Conservation (phyloP, 2,888 invertebrate species). For the Platycheirus rosarum region DNA sequence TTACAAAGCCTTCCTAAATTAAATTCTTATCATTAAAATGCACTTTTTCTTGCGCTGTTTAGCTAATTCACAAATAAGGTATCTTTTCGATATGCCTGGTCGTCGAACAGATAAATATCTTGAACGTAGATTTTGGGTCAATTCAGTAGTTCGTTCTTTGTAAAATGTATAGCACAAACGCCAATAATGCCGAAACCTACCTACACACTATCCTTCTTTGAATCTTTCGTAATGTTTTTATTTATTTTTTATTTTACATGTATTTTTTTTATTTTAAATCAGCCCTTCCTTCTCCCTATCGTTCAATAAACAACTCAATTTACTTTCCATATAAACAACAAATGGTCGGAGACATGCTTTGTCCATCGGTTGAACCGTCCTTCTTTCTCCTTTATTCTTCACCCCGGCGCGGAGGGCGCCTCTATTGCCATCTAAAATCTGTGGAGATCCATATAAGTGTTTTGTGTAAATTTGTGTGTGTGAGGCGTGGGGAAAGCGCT, state of each 20-base stretch:
- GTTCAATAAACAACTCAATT: constrained; percentile 67
- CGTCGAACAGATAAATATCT: constrained; percentile 58
- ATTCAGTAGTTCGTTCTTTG: constrained; percentile 53
- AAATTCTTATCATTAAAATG: too few species aligned
- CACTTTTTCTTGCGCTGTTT: constrained; percentile 33
- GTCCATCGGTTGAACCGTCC: constrained; percentile 23
- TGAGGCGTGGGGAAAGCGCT: constrained; percentile 22
- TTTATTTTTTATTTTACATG: too few species aligned
- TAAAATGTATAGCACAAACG: background rate
- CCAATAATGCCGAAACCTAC: constrained; percentile 2
- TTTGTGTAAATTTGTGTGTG: background rate
- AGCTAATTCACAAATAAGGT: constrained; percentile 36
- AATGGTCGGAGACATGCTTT: constrained; percentile 30
- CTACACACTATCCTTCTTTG: constrained; percentile 13
- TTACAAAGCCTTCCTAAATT: too few species aligned
- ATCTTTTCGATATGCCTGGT: constrained; percentile 49
- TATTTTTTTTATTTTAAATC: constrained; percentile 16
- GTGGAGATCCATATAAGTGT: constrained; percentile 2
- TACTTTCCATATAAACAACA: constrained; percentile 45
- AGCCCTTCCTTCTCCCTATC: constrained; percentile 39
- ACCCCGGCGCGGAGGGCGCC: too few species aligned
- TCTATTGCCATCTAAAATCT: too few species aligned
- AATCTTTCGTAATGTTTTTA: constrained; percentile 8
- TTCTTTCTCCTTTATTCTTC: too few species aligned
- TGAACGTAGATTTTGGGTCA: constrained; percentile 50